Evolutionary conservation across 30 jellyfish, hydroid and myxozoan species (phyloP).

Genomic region (Turritopsis rubra): DNA sequence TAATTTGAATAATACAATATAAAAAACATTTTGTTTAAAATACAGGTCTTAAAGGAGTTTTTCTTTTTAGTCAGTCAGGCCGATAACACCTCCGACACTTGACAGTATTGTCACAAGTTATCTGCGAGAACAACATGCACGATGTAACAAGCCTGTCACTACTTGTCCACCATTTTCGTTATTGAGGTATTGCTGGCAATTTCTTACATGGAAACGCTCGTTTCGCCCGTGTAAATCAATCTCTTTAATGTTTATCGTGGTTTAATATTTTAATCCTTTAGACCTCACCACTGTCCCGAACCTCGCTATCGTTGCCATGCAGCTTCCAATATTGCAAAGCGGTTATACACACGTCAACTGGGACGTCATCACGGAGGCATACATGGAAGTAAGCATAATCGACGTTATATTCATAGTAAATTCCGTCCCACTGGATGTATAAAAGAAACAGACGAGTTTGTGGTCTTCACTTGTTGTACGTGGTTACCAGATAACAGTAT

Average conservation of each 20-base stretch:
- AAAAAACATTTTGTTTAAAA: too few species aligned
- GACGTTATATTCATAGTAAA: slow-evolving; percentile 52
- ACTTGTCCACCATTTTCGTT: slow-evolving; percentile 91
- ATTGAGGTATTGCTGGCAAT: slow-evolving; percentile 32
- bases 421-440: slow-evolving; percentile 25
- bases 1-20: too few species aligned
- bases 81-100: slow-evolving; percentile 41
- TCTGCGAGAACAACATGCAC: slow-evolving; percentile 93
- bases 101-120: slow-evolving; percentile 67
- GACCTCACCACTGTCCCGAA: slow-evolving; percentile 90
- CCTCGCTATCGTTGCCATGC: slow-evolving; percentile 72
- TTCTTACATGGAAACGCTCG: too few species aligned
- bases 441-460: slow-evolving; percentile 20
- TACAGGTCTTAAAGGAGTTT: too few species aligned
- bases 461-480: slow-evolving; percentile 10
- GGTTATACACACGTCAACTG: slow-evolving; percentile 62
- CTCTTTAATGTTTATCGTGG: too few species aligned
- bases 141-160: slow-evolving; percentile 77
- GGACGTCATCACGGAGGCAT: slow-evolving; percentile 81
- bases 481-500: slow-evolving; percentile 58
- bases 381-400: slow-evolving; percentile 61
- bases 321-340: slow-evolving; percentile 45
- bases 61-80: not conserved
- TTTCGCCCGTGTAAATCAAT: too few species aligned
- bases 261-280: slow-evolving; percentile 12